Percentiles rank a stretch among this genome's conserved stretches.
Evolutionary conservation across 2,113 vertebrate species (phyloP).

Genomic region (Elaphurus davidianus): DNA sequence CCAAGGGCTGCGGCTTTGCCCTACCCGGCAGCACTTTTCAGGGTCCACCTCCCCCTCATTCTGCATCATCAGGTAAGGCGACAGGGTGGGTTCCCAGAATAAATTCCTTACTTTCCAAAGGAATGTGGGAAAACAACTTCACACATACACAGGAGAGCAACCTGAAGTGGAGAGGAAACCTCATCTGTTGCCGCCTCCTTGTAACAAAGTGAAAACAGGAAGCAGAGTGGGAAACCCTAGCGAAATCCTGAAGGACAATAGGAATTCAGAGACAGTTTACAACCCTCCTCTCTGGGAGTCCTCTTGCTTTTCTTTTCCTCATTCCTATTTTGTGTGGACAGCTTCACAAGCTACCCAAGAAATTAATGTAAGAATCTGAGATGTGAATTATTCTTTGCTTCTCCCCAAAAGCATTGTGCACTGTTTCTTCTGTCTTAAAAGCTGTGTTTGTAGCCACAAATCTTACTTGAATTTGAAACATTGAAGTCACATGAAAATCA

Average conservation of each 20-base stretch:
- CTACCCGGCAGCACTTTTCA: background rate
- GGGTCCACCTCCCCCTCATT: background rate
- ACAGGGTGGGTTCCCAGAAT: background rate
- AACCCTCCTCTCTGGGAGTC: background rate
- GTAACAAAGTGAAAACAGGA: background rate
- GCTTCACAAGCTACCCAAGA: background rate
- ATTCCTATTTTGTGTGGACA: background rate
- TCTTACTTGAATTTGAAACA: background rate
- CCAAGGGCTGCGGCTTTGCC: fast-evolving
- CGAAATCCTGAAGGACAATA: background rate
- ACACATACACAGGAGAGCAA: background rate
- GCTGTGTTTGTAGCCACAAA: background rate
- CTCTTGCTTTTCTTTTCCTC: background rate
- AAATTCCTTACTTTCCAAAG: background rate
- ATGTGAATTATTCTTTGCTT: background rate
- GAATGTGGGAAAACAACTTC: background rate
- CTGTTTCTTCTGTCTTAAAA: background rate
- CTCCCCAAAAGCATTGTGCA: background rate
- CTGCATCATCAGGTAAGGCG: background rate
- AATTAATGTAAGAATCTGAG: background rate
- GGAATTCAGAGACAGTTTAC: background rate
- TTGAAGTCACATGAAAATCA: background rate
- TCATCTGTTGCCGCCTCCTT: background rate
- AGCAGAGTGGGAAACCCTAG: background rate
- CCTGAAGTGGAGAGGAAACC: background rate